Evolutionary conservation across 2,888 invertebrate species (phyloP), one percentile per base, ranked within the genome.

Genomic region (Teleiodes luculella): DNA sequence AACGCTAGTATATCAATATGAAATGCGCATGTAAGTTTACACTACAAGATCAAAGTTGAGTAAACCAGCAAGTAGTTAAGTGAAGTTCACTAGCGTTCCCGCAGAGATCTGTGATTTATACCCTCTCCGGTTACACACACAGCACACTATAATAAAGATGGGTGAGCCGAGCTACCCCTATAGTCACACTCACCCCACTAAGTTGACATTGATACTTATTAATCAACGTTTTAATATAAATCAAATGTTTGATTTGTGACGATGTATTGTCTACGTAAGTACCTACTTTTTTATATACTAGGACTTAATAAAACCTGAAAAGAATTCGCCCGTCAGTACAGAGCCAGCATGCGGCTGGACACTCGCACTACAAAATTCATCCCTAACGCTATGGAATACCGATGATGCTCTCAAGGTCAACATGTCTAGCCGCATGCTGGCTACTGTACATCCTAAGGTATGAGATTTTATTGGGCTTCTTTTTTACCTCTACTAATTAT

Each of bases 131-230:
- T 43, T 28, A 43, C 43, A 41, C 41, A n/a, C n/a, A n/a, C n/a
- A n/a, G n/a, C n/a, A 33, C 33, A 33, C n/a, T 33, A 33, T 33
- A 33, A 11, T 33, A 33, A 3, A 33, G 33, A 4, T 4, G 24
- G 6, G 24, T 24, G 6, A 28, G 11, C 43, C 28, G 13, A 10
- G 20, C 28, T 43, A 20, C 20, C 43, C 13, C 20, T 13, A 13
- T 28, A 7, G 43, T 41, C 20, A 41, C 39, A 41, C 43, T 24
- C 43, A 43, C 43, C 43, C 43, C 43, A 43, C 43, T 43, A 43
- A 43, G 43, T n/a, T 13, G 31, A 48, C 48, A 35, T n/a, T 30
- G 35, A 35, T 48, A 48, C 48, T 35, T 48, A 48, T 48, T 35
- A 48, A 47, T 48, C 35, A 48, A 48, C 13, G 16, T 30, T 13